These are phyloP conservation scores for Momotus momota DNA, from an alignment of 2,797 vertebrate genomes.

Conservation along the genomic window DNA sequence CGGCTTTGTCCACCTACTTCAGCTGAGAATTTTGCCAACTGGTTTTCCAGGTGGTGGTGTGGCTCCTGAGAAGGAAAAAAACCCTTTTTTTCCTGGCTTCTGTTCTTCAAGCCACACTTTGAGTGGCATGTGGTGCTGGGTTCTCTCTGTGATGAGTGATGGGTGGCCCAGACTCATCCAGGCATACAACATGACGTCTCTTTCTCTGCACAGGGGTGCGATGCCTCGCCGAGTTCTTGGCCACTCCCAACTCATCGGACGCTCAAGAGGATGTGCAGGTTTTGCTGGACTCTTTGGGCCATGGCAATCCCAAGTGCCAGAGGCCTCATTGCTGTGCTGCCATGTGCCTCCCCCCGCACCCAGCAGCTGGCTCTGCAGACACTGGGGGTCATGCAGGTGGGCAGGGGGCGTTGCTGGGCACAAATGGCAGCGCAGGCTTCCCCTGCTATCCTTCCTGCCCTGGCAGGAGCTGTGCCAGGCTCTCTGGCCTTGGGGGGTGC, in stretches of 20 bases:
- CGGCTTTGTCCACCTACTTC: not conserved
- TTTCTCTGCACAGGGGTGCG: constrained; percentile 78
- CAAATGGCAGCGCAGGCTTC: fast-evolving
- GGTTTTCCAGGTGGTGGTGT: not conserved
- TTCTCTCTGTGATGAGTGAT: not conserved
- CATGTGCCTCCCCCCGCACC: constrained; percentile 74
- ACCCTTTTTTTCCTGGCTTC: not conserved
- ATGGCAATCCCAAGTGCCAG: constrained; percentile 84
- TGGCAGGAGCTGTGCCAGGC: not conserved
- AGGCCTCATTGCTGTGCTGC: constrained; percentile 81
- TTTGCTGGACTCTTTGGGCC: constrained; percentile 82
- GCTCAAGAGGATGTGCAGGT: constrained; percentile 76
- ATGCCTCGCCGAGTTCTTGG: constrained; percentile 80
- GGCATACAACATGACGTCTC: not conserved
- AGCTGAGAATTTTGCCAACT: not conserved
- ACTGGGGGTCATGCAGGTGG: constrained; percentile 81
- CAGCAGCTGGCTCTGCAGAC: constrained; percentile 83
- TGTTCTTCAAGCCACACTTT: not conserved
- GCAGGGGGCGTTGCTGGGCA: not conserved
- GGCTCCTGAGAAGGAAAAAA: not conserved
- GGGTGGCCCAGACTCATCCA: not conserved
- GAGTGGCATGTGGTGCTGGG: not conserved
- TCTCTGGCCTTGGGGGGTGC: not conserved
- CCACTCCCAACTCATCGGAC: constrained; percentile 75
- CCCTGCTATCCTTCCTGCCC: not conserved